Percentiles rank a stretch among this genome's conserved stretches.
Evolutionary conservation across 2,113 vertebrate genomes (phyloP).

Genomic region (Argyrosomus japonicus): DNA sequence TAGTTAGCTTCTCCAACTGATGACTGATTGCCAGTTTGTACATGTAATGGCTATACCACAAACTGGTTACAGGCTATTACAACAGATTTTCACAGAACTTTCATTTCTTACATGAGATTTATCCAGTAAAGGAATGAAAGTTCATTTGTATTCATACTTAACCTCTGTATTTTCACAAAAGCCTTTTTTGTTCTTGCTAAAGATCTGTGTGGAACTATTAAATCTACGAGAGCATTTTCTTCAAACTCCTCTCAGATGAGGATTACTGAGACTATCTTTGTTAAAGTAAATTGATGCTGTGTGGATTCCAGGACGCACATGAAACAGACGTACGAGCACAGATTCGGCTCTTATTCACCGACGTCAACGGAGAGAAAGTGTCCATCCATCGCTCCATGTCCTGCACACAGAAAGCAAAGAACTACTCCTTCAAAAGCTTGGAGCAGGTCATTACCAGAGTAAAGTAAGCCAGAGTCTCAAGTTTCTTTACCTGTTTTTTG

Average conservation of each 20-base stretch:
- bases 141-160: not conserved
- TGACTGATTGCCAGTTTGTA: no score
- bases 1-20: no score
- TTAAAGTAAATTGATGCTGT: slow-evolving; percentile 3
- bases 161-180: not conserved
- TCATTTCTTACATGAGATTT: not conserved
- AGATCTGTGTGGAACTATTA: not conserved
- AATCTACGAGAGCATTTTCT: not conserved
- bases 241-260: not conserved
- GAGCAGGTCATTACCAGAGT: slow-evolving; percentile 93
- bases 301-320: slow-evolving; percentile 88
- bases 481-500: not conserved
- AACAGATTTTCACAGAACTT: not conserved
- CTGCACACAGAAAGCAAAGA: slow-evolving; percentile 94
- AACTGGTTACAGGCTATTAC: not conserved
- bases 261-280: not conserved
- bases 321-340: slow-evolving; percentile 97
- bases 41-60: not conserved
- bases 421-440: slow-evolving; percentile 92
- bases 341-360: slow-evolving; percentile 92
- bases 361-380: slow-evolving; percentile 89
- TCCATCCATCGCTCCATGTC: slow-evolving; percentile 95
- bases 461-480: slow-evolving; percentile 84
- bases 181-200: not conserved
- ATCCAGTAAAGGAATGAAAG: not conserved